Percentiles rank a stretch among this genome's conserved stretches.
phyloP scores from a whole-genome alignment of 2,888 invertebrate species.

The Pilophorus perplexus region DNA sequence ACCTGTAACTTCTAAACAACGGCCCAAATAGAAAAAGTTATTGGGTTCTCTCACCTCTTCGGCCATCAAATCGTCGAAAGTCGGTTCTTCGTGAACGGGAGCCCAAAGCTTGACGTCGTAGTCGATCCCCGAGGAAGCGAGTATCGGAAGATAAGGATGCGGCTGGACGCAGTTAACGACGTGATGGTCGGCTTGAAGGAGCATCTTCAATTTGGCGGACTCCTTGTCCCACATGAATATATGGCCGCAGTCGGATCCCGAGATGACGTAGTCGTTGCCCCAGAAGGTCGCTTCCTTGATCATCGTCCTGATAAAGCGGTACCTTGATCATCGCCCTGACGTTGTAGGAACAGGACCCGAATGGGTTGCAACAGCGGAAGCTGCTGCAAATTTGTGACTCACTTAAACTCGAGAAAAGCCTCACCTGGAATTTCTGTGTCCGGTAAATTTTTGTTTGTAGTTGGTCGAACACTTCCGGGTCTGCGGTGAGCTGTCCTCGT shows the following conservation, averaged over 20 bases:
- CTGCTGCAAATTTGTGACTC: no score
- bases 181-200: slow-evolving; percentile 76
- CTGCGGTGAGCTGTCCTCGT: slow-evolving; percentile 30
- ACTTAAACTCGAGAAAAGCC: not conserved
- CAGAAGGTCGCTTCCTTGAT: slow-evolving; percentile 84
- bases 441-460: slow-evolving; percentile 64
- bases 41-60: slow-evolving; percentile 61
- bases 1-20: no score
- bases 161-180: slow-evolving; percentile 83
- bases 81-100: slow-evolving; percentile 62
- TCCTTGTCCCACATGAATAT: slow-evolving; percentile 78
- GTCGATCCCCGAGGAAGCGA: slow-evolving; percentile 85
- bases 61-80: slow-evolving; percentile 63
- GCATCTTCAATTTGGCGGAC: slow-evolving; percentile 68
- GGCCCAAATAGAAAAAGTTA: not conserved
- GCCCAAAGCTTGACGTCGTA: slow-evolving; percentile 83
- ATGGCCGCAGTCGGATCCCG: slow-evolving; percentile 86
- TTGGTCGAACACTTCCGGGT: slow-evolving; percentile 37
- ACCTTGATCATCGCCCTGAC: no score
- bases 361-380: no score
- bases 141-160: slow-evolving; percentile 70
- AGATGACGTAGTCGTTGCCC: slow-evolving; percentile 77
- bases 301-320: slow-evolving; percentile 64
- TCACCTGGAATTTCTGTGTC: slow-evolving; percentile 76
- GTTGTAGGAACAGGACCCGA: not conserved